Evolutionary conservation across 2,888 invertebrate species (phyloP), one percentile per base, ranked within the genome.

Genomic region (Halictus ligatus): DNA sequence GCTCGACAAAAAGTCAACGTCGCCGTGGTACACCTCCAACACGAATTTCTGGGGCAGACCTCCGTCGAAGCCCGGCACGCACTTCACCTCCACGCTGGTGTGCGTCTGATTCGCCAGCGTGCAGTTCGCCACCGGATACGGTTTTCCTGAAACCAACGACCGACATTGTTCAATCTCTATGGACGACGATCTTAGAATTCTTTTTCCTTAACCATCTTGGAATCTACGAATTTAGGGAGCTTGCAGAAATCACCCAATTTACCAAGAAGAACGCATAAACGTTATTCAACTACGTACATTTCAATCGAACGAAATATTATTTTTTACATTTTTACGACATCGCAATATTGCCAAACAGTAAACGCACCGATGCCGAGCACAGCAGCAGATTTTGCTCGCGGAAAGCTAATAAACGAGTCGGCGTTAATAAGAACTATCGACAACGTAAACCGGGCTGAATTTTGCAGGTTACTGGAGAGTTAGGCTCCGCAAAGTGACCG

Each of bases 31-130:
- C 90, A 98, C 96, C 95, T 98, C 98, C 89, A 98, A 96, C 79
- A 98, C 96, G 96, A 98, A 98, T 94, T 96, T 96, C 96, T 98
- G 98, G 84, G 98, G 98, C 92, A 98, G 96, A 89, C 98, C 98
- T 84, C 98, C 98, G 96, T 98, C 98, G 96, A 98, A 98, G 91
- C 98, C 98, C 43, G 98, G 96, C 93, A 97, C 96, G 95, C 98
- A 98, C 92, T 97, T 97, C 90, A 98, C 97, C 95, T 97, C 97
- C 91, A 98, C 97, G 85, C 98, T 97, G 92, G 97, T 97, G 92
- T 97, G 97, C 25, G 98, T 98, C 95, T 98, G 98, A 95, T 98
- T 98, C 95, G 97, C 97, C 91, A 98, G 96, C 79, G 97, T 97
- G 95, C 98, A 98, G 96, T 98, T 98, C 87, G 97, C 97, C 76